Evolutionary conservation across 2,113 vertebrate species (phyloP), one percentile per base, ranked within the genome.

Genomic region (Tachycineta bicolor): DNA sequence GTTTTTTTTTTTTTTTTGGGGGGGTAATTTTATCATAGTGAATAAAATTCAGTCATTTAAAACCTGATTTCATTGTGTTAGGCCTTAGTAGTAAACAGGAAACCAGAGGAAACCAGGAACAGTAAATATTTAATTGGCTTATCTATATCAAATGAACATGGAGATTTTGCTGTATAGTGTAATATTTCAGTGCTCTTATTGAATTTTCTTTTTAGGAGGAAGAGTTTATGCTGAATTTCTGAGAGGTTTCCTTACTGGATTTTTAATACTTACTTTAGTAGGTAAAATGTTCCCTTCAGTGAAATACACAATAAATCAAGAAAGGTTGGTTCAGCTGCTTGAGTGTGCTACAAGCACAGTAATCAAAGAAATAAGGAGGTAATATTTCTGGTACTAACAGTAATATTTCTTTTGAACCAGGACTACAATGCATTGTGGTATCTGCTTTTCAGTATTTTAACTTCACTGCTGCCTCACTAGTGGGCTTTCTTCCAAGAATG

Each of bases 81-180:
- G n/a, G 50, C 53, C 43, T 85, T 65, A 79, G 53, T 73, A 96
- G 88, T 95, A 96, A 96, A 94, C 89, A 88, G 37, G 29, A 97
- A 86, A 29, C 24, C 46, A 78, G 93, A 88, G 37, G 29, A 97
- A 86, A 29, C 24, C 46, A 78, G 93, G 78, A 90, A 86, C 70
- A 86, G 39, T 94, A 97, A 97, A 94, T 96, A 92, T 91, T 97
- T 96, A 94, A 96, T 94, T 95, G 68, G 63, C 29, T 94, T 95
- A 56, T 93, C 84, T 93, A 29, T 63, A 83, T 84, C 60, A 96
- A 93, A 89, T 95, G 68, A 94, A 92, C 65, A 22, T 2, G 20
- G 87, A 88, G 8, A 59, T 84, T 76, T 92, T 86, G 34, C 53
- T 93, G 20, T 55, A 44, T 59, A 52, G 4, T 84, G 28, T 95